phyloP scores from a whole-genome alignment of 2,797 vertebrate species.

The Acridotheres tristis region DNA sequence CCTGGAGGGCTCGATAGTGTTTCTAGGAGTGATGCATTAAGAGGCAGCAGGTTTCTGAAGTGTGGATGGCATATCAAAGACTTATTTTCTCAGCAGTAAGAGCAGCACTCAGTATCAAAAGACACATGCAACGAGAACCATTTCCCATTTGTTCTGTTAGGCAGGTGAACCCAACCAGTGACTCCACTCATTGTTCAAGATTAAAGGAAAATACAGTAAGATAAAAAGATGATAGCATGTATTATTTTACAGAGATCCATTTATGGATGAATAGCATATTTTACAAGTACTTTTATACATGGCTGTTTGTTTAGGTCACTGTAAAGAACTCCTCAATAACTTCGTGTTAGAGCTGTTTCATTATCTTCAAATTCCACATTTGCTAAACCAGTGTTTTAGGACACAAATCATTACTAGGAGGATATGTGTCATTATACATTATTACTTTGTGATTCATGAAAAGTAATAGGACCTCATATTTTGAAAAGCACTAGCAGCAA shows the following conservation, averaged over 20 bases:
- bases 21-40: not conserved
- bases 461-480: not conserved
- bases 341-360: not conserved
- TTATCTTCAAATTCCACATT: not conserved
- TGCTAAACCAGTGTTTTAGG: not conserved
- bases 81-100: not conserved
- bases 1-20: not conserved
- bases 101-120: not conserved
- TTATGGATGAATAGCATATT: not conserved
- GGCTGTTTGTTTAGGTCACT: not conserved
- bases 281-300: not conserved
- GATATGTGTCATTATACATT: not conserved
- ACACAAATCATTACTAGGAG: not conserved
- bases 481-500: not conserved
- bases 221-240: not conserved
- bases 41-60: conserved; percentile 1
- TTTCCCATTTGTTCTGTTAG: not conserved
- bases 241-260: not conserved
- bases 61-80: not conserved
- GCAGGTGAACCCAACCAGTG: not conserved
- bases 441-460: not conserved
- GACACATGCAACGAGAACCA: not conserved
- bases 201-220: not conserved
- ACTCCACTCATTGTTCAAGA: not conserved
- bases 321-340: not conserved